These are phyloP conservation scores for Mythimna albipuncta DNA, from an alignment of 2,888 invertebrate species.

Conservation along the genomic window DNA sequence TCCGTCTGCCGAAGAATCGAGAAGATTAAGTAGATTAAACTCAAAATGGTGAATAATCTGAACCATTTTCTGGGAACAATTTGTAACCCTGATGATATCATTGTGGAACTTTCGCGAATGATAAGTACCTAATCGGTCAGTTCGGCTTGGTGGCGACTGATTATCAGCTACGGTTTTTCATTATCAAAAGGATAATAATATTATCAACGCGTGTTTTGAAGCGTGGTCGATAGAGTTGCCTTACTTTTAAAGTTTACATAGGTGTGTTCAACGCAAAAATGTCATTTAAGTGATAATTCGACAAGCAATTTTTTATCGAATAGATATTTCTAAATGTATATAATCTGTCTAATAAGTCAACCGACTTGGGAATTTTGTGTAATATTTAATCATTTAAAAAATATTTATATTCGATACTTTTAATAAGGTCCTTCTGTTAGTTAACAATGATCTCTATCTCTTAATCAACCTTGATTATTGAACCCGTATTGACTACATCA, in stretches of 20 bases:
- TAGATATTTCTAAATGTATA: not conserved
- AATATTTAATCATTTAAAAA: no score
- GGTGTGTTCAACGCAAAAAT: constrained; percentile 33
- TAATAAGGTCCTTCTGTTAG: no score
- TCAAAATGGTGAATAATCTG: constrained; percentile 69
- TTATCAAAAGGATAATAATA: constrained; percentile 38
- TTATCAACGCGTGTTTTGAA: constrained; percentile 40
- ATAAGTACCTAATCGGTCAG: constrained; percentile 48
- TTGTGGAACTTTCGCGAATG: constrained; percentile 77
- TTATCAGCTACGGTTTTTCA: constrained; percentile 35
- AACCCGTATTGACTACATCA: no score
- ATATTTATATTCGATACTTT: no score
- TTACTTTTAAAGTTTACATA: constrained; percentile 14
- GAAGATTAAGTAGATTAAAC: constrained; percentile 67
- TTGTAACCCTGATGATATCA: constrained; percentile 72
- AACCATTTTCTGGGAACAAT: constrained; percentile 72
- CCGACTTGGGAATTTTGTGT: no score
- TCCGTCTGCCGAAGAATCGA: constrained; percentile 57
- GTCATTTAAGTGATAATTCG: not conserved
- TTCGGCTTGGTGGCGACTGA: constrained; percentile 24
- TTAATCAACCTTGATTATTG: no score
- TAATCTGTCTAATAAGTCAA: no score
- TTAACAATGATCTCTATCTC: no score
- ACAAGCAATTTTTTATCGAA: not conserved
- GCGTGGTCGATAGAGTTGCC: constrained; percentile 27